These are phyloP conservation scores for Antechinus flavipes DNA, from an alignment of 2,113 vertebrate species.

Conservation along the genomic window DNA sequence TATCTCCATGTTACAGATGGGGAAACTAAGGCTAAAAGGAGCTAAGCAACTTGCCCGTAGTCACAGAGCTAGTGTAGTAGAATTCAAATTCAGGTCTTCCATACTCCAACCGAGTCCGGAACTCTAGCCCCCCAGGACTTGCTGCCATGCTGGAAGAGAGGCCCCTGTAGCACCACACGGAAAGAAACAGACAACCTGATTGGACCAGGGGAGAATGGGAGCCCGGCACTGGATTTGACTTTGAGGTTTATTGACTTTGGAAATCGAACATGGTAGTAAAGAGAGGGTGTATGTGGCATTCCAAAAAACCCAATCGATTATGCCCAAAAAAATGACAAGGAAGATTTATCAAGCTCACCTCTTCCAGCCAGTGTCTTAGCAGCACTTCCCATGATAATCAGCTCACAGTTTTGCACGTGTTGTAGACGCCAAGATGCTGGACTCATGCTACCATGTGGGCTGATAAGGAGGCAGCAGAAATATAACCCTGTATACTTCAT, in stretches of 20 bases:
- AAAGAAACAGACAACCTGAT: slow-evolving; percentile 24
- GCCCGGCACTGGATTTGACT: slow-evolving; percentile 42
- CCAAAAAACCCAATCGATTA: slow-evolving; percentile 35
- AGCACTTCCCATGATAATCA: slow-evolving; percentile 25
- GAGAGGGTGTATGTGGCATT: neutral
- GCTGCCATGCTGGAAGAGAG: slow-evolving; percentile 3
- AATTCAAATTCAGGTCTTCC: neutral
- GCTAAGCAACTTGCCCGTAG: neutral
- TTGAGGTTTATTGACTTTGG: slow-evolving; percentile 58
- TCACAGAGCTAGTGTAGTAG: neutral
- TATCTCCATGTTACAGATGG: neutral
- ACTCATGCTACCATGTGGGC: neutral
- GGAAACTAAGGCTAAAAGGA: neutral
- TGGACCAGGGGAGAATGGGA: slow-evolving; percentile 37
- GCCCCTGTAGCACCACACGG: slow-evolving; percentile 19
- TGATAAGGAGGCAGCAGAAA: slow-evolving; percentile 1
- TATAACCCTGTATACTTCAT: neutral
- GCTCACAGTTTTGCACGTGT: slow-evolving; percentile 29
- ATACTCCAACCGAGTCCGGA: neutral
- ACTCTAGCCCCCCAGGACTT: neutral
- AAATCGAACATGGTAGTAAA: slow-evolving; percentile 38
- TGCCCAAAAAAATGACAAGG: slow-evolving; percentile 40
- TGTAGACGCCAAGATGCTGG: slow-evolving; percentile 25
- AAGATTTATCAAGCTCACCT: slow-evolving; percentile 39
- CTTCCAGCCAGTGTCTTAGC: slow-evolving; percentile 4